Conservation (phyloP, 2,113 vertebrate genomes). For the Rattus norvegicus region GRCr8 NC_086033.1:19242001-19242500, state of each 20-base stretch:
- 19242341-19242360: background rate
- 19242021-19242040: background rate
- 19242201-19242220: background rate
- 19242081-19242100: background rate
- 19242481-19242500: background rate
- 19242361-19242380: background rate
- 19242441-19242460: background rate
- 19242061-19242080: constrained; percentile 1
- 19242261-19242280: background rate
- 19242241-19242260: background rate
- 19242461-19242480: background rate
- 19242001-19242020: constrained; percentile 4
- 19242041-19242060: constrained; percentile 32
- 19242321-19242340: background rate
- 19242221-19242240: background rate
- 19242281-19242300: background rate
- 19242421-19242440: background rate
- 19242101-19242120: background rate
- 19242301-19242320: background rate
- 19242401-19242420: constrained; percentile 6
- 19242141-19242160: background rate
- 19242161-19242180: background rate
- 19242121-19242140: background rate
- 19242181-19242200: background rate
- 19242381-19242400: background rate